A percentile compares a stretch with the other conserved stretches of the same genome.
Conservation (phyloP, 2,797 vertebrate genomes). For the Melanotaenia pygmaea region DNA sequence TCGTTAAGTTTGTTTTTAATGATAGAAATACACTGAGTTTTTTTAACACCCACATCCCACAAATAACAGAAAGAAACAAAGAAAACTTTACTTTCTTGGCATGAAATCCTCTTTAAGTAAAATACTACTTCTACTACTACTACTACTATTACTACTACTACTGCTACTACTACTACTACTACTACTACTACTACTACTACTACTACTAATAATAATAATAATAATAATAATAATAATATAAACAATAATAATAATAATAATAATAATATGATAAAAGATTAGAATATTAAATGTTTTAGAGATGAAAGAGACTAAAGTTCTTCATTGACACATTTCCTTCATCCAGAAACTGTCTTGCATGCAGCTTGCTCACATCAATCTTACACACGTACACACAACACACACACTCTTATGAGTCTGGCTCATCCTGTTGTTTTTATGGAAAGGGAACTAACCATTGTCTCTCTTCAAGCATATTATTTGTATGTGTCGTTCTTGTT, state of each 20-base stretch:
- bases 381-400: constrained; percentile 26
- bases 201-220: too few relatives aligned
- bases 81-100: too few relatives aligned
- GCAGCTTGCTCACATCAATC: constrained; percentile 27
- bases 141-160: too few relatives aligned
- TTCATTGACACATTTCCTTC: constrained; percentile 29
- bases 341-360: constrained; percentile 1
- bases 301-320: constrained; percentile 9
- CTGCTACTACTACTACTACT: too few relatives aligned
- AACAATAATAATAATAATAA: neutral
- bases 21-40: too few relatives aligned
- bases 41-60: too few relatives aligned
- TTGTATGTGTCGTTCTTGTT: constrained; percentile 78
- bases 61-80: too few relatives aligned
- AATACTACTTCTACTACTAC: too few relatives aligned
- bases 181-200: too few relatives aligned
- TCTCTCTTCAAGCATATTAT: constrained; percentile 71
- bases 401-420: constrained; percentile 32
- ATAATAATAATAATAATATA: neutral
- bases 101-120: too few relatives aligned
- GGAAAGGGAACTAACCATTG: constrained; percentile 78
- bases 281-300: neutral
- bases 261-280: neutral
- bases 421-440: constrained; percentile 83
- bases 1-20: too few relatives aligned